phyloP scores from a whole-genome alignment of 2,888 invertebrate genomes.

The Phaedon cochleariae region DNA sequence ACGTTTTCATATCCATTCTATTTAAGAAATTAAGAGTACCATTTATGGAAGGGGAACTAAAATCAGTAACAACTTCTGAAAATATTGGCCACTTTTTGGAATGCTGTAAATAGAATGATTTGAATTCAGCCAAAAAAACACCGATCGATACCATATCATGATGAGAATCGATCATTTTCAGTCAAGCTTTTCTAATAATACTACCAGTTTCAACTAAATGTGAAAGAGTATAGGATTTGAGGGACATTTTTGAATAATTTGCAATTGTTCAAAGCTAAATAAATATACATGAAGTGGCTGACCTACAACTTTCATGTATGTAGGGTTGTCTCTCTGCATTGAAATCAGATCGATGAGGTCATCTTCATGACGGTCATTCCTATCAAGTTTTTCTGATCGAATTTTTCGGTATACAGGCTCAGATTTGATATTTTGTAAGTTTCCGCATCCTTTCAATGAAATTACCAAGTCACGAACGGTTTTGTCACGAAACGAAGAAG shows the following conservation, averaged over 20 bases:
- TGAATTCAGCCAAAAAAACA: constrained; percentile 10
- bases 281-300: constrained; percentile 18
- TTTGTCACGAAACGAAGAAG: constrained; percentile 6
- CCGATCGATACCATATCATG: constrained; percentile 14
- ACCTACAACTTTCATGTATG: constrained; percentile 3
- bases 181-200: constrained; percentile 11
- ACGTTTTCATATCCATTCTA: background rate
- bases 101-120: constrained; percentile 2
- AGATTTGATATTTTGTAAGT: constrained; percentile 12
- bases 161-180: constrained; percentile 4
- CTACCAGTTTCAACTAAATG: constrained; percentile 25
- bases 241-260: constrained; percentile 12
- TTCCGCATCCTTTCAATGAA: background rate
- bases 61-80: constrained; percentile 5
- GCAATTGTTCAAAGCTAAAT: constrained; percentile 10
- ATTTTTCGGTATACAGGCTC: constrained; percentile 15
- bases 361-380: constrained; percentile 8
- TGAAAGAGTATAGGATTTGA: constrained; percentile 6
- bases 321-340: constrained; percentile 9
- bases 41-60: background rate
- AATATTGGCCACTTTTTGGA: background rate
- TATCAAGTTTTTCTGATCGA: constrained; percentile 12
- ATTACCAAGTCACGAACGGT: background rate
- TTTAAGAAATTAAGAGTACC: background rate
- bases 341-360: background rate